A percentile compares a stretch with the other conserved stretches of the same genome.
These are phyloP conservation scores for Eulacestoma nigropectus DNA, from an alignment of 2,113 vertebrate species.

Conservation along the genomic window DNA sequence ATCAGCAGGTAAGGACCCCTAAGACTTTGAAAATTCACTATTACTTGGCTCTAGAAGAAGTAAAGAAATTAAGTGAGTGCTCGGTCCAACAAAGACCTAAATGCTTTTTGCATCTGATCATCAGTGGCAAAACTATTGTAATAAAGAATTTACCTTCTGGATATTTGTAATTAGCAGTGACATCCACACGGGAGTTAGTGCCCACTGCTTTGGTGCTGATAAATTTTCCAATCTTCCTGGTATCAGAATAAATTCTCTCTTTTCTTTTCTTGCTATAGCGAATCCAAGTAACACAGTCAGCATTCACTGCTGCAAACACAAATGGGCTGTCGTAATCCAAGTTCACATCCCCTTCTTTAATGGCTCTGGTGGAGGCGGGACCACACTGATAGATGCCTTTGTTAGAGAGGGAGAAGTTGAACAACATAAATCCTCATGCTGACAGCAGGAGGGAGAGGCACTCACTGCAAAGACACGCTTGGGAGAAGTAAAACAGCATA, in stretches of 20 bases:
- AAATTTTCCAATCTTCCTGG: conserved; percentile 64
- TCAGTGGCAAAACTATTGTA: not conserved
- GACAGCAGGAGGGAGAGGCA: not conserved
- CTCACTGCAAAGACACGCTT: not conserved
- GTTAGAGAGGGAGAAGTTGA: not conserved
- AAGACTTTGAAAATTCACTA: not conserved
- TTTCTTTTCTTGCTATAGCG: conserved; percentile 57
- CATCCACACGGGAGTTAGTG: conserved; percentile 59
- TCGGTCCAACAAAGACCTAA: not conserved
- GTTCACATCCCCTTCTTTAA: conserved; percentile 76
- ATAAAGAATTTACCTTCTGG: conserved; percentile 73
- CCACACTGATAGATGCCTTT: conserved; percentile 80
- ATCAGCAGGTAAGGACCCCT: not conserved
- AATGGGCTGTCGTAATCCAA: conserved; percentile 79
- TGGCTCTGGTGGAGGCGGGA: conserved; percentile 78
- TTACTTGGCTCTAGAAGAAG: not conserved
- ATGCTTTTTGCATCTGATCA: not conserved
- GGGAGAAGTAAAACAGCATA: not conserved
- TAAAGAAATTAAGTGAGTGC: not conserved
- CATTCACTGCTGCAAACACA: conserved; percentile 85
- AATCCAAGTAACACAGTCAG: conserved; percentile 79
- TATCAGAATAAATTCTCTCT: conserved; percentile 63
- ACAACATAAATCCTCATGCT: not conserved
- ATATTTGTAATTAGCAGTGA: conserved; percentile 82
- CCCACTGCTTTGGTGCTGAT: conserved; percentile 86